Base-by-base conservation (phyloP, 2,113 vertebrate species). In the Xyliphius kryptos region DNA sequence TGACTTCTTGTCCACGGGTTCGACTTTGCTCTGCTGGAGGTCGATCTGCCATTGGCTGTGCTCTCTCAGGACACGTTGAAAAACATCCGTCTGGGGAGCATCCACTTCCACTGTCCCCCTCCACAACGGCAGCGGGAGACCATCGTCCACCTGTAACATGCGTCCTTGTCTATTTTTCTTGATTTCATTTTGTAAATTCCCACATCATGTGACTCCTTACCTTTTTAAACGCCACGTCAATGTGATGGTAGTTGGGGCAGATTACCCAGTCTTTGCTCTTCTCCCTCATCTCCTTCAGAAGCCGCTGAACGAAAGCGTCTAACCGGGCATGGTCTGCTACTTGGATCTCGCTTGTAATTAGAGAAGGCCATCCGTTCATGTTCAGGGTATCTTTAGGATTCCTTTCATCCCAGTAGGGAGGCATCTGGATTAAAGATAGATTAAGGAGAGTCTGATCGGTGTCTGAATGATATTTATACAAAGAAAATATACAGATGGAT, bases 201-300 rank as follows among this genome's bases (percentile, higher is more conserved):
- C n/a, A n/a, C n/a, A n/a, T n/a, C n/a, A n/a, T n/a, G 6, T 43
- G 3, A 2, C 38, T 47, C 6, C 36, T 68, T 67, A 91, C 90
- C 89, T 90, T 89, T 71, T 84, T 84, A 63, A 63, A 80, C 48
- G 79, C 75, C 61, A 87, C 69, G 5, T 88, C 86, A 20, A 89
- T 78, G 1, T 76, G 67, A 67, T 87, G 84, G 0, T 74, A 75
- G 21, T 63, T 75, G 0, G 74, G 75, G 52, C 81, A 85, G 55
- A 44, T 68, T 61, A 72, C 77, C 86, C 79, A 82, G 72, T 72
- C 80, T 72, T 74, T 70, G 58, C 74, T 78, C 66, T 81, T 84
- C 14, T 83, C 84, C 62, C 67, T 77, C 46, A 69, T 76, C 57
- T 88, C 88, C 68, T 70, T 74, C 44, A 84, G 72, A 21, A 80